A percentile compares a stretch with the other conserved stretches of the same genome.
These are phyloP conservation scores for Oreochromis mossambicus DNA, from an alignment of 2,797 vertebrate species.

Conservation along the genomic window DNA sequence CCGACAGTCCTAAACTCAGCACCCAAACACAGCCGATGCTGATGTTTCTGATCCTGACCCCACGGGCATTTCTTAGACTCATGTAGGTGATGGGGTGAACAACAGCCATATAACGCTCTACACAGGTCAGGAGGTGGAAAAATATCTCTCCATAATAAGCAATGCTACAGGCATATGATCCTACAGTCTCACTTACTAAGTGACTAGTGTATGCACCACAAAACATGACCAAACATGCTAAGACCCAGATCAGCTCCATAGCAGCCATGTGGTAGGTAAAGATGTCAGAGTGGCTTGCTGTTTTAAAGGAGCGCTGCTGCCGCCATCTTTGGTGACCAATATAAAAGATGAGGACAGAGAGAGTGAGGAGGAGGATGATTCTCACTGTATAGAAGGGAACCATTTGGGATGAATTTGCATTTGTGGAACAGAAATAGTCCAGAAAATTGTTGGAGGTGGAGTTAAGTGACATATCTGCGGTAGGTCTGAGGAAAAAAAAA, in stretches of 20 bases:
- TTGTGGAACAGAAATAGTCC: not conserved
- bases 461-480: not conserved
- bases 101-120: fast-evolving
- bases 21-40: fast-evolving
- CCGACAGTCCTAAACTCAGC: not conserved
- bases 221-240: not conserved
- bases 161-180: not conserved
- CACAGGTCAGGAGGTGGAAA: not conserved
- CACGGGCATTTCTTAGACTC: not conserved
- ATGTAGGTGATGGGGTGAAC: not conserved
- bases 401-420: not conserved
- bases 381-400: not conserved
- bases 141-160: not conserved
- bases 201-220: not conserved
- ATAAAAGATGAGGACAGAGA: not conserved
- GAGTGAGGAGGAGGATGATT: not conserved
- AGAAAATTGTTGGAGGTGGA: not conserved
- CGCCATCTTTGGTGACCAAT: not conserved
- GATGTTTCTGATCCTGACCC: not conserved
- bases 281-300: not conserved
- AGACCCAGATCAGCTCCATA: not conserved
- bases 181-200: fast-evolving
- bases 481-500: not conserved
- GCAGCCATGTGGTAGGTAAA: not conserved
- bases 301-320: not conserved